These are phyloP conservation scores for Silurus meridionalis DNA, from an alignment of 2,113 vertebrate genomes.

Conservation along the genomic window DNA sequence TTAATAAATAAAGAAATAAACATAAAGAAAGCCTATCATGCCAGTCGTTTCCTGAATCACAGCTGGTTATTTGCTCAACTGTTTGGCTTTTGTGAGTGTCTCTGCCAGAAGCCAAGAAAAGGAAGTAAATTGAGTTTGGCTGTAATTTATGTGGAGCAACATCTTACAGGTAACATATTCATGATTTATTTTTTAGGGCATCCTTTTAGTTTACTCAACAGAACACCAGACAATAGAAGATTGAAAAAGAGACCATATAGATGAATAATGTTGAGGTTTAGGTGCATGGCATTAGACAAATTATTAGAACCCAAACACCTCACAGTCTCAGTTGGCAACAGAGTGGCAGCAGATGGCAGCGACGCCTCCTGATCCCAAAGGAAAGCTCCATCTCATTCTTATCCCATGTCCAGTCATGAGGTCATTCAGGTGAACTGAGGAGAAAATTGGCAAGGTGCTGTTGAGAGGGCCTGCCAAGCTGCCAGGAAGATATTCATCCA, in stretches of 20 bases:
- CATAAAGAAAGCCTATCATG: neutral
- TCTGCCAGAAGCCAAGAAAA: slow-evolving; percentile 63
- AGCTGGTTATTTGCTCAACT: slow-evolving; percentile 43
- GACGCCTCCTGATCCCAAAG: slow-evolving; percentile 68
- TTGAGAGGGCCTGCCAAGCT: slow-evolving; percentile 63
- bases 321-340: slow-evolving; percentile 37
- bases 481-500: slow-evolving; percentile 70
- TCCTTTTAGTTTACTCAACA: slow-evolving; percentile 59
- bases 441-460: slow-evolving; percentile 76
- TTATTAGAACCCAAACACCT: slow-evolving; percentile 45
- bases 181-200: slow-evolving; percentile 48
- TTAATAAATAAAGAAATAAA: neutral
- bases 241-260: slow-evolving; percentile 20
- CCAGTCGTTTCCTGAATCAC: slow-evolving; percentile 35
- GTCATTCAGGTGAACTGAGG: slow-evolving; percentile 76
- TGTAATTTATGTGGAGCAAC: slow-evolving; percentile 65
- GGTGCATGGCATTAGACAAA: slow-evolving; percentile 35
- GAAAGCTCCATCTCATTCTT: slow-evolving; percentile 58
- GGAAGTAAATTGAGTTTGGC: slow-evolving; percentile 63
- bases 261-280: slow-evolving; percentile 52
- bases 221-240: slow-evolving; percentile 56
- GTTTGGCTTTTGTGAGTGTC: slow-evolving; percentile 37
- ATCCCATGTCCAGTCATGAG: slow-evolving; percentile 66
- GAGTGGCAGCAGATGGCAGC: slow-evolving; percentile 71
- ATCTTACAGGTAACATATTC: slow-evolving; percentile 52